Base-by-base conservation (phyloP, 2,797 vertebrate genomes). In the Esox lucius region DNA sequence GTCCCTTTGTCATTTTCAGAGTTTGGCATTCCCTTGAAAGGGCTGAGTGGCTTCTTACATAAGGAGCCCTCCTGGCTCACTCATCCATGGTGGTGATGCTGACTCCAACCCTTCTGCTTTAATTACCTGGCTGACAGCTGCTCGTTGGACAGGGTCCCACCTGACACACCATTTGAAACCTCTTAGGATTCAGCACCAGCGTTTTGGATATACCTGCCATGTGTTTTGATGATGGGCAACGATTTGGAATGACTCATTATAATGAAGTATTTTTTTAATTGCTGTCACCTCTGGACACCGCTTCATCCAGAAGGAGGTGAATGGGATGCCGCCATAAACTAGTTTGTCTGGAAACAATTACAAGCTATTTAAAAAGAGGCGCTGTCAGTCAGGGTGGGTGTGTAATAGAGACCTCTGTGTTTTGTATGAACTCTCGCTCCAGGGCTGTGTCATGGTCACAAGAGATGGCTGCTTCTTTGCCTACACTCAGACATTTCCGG, bases 91-190 rank as follows among this genome's bases (percentile, higher is more conserved):
- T n/a, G 17, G 0, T 2, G 62, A 7, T 81, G 85, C 87, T 83
- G 84, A 84, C 77, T 87, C 84, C 68, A 72, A 70, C 1, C 7
- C 75, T 31, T 75, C 48, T 2, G 75, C 74, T 61, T 65, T 67
- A n/a, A 62, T 49, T 75, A 7, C 56, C 8, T 17, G 15, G 22
- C 35, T 69, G 53, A 22, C n/a, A 69, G 28, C 46, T 64, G 69
- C 72, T 78, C 80, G 76, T 80, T 81, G 71, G 77, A 74, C 74
- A 76, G 73, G 62, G 17, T 42, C 8, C 24, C 33, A 33, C 9
- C 35, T 59, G 53, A 22, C n/a, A 59, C n/a, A 59, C 51, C 7
- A 22, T 6, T 59, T 7, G 7, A 59, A 8, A 59, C 8, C n/a
- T 22, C n/a, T 9, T 11, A 2, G 53, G 53, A 19, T 56, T 51